Conservation (phyloP, 1,140 invertebrate species). For the Streblospio benedicti region DNA sequence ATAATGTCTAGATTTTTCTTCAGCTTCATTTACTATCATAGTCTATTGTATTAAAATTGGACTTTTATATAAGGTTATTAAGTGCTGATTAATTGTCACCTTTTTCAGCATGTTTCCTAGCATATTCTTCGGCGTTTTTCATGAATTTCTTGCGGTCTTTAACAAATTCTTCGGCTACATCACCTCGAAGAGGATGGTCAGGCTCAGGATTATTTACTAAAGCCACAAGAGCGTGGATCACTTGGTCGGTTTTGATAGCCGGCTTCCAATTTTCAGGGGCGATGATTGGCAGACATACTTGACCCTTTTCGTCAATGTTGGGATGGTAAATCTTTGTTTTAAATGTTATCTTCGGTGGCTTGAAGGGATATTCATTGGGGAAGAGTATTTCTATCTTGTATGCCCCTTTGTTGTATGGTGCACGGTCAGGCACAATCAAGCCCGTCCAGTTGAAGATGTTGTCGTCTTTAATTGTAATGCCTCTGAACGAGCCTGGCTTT, state of each 20-base stretch:
- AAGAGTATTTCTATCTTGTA: constrained; percentile 97
- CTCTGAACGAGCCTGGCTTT: too few relatives aligned
- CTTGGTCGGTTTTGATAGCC: constrained; percentile 98
- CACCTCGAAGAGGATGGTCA: constrained; percentile 90
- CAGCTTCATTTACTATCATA: too few relatives aligned
- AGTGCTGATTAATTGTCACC: too few relatives aligned
- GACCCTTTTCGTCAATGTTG: constrained; percentile 98
- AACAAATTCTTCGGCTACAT: constrained; percentile 91
- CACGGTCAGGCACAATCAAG: too few relatives aligned
- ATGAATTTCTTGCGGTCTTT: constrained; percentile 96
- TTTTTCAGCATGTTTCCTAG: constrained; percentile 92
- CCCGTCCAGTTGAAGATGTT: too few relatives aligned
- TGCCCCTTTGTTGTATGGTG: constrained; percentile 97
- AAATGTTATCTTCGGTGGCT: constrained; percentile 96
- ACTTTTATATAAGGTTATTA: too few relatives aligned
- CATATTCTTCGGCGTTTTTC: constrained; percentile 97
- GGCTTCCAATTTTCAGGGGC: constrained; percentile 99
- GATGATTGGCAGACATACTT: constrained; percentile 92
- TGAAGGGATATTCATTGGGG: constrained; percentile 98
- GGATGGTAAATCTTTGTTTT: constrained; percentile 99
- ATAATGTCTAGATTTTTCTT: too few relatives aligned
- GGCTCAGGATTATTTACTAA: constrained; percentile 97
- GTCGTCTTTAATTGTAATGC: too few relatives aligned
- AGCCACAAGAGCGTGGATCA: constrained; percentile 89
- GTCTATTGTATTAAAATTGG: too few relatives aligned